Conservation (phyloP, 2,113 vertebrate species). For the Anser brachyrhynchus region DNA sequence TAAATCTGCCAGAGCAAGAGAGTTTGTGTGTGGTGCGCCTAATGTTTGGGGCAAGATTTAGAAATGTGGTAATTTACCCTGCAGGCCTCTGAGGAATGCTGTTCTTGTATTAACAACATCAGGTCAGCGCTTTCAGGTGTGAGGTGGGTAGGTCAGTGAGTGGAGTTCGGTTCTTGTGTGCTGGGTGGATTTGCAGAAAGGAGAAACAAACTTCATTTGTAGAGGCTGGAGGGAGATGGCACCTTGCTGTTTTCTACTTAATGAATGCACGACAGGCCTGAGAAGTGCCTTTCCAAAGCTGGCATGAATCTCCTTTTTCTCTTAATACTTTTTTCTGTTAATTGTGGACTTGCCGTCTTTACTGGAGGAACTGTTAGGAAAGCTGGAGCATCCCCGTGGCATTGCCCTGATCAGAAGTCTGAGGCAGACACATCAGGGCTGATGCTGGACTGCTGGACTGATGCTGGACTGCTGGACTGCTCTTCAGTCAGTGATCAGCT, state of each 20-base stretch:
- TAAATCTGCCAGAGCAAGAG: not conserved
- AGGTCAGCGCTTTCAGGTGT: not conserved
- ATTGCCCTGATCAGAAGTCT: rapidly evolving
- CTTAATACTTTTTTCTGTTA: not conserved
- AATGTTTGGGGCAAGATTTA: rapidly evolving
- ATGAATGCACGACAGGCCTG: not conserved
- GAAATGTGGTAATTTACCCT: not conserved
- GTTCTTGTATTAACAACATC: not conserved
- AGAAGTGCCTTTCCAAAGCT: not conserved
- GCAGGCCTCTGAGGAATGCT: not conserved
- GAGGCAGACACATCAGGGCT: rapidly evolving
- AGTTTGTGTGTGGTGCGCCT: not conserved
- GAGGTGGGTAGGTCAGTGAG: not conserved
- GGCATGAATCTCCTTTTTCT: not conserved
- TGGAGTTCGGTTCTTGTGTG: not conserved
- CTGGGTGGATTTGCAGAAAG: not conserved
- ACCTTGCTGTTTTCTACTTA: not conserved
- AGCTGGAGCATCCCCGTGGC: not conserved
- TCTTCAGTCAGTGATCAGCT: not conserved
- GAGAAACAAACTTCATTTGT: not conserved
- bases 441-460: not conserved
- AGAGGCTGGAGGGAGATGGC: not conserved
- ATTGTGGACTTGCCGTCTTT: not conserved
- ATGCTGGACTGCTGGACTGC: not conserved
- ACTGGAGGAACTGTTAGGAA: not conserved